These are phyloP conservation scores for Oryzias woworae DNA, from an alignment of 2,113 vertebrate genomes.

Conservation along the genomic window DNA sequence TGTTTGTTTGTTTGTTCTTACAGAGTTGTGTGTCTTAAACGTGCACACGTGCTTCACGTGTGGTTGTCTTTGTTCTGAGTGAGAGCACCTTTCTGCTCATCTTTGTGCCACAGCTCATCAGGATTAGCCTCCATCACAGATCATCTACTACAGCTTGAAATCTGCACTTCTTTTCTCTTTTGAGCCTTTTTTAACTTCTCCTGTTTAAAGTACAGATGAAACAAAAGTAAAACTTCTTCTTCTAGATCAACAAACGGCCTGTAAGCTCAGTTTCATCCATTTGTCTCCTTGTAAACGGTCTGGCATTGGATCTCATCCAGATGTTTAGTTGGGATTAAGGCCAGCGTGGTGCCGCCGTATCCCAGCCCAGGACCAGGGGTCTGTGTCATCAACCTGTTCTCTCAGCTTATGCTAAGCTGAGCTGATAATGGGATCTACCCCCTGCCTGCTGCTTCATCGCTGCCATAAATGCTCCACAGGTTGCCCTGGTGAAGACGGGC, in stretches of 20 bases:
- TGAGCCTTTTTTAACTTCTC: background rate
- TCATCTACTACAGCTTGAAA: constrained; percentile 30
- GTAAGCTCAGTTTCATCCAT: background rate
- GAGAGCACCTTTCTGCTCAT: constrained; percentile 14
- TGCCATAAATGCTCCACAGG: constrained; percentile 22
- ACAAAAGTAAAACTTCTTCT: background rate
- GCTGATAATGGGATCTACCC: constrained; percentile 68
- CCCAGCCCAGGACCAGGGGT: constrained; percentile 36
- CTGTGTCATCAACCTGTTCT: constrained; percentile 45
- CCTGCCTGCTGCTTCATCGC: constrained; percentile 41
- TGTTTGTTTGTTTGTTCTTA: background rate
- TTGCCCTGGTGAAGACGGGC: background rate
- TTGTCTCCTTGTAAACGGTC: background rate
- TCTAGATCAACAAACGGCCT: background rate
- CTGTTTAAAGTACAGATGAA: background rate
- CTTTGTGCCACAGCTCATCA: constrained; percentile 58
- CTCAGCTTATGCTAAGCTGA: constrained; percentile 62
- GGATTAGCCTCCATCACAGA: constrained; percentile 63
- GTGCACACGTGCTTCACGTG: background rate
- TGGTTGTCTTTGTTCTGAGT: background rate
- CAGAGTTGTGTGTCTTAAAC: background rate
- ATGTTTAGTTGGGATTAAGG: constrained; percentile 52
- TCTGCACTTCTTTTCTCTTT: background rate
- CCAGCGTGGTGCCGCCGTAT: constrained; percentile 10
- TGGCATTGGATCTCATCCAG: constrained; percentile 23